Evolutionary conservation across 2,797 vertebrate species (phyloP), one percentile per base, ranked within the genome.

Genomic region (Clamator glandarius): DNA sequence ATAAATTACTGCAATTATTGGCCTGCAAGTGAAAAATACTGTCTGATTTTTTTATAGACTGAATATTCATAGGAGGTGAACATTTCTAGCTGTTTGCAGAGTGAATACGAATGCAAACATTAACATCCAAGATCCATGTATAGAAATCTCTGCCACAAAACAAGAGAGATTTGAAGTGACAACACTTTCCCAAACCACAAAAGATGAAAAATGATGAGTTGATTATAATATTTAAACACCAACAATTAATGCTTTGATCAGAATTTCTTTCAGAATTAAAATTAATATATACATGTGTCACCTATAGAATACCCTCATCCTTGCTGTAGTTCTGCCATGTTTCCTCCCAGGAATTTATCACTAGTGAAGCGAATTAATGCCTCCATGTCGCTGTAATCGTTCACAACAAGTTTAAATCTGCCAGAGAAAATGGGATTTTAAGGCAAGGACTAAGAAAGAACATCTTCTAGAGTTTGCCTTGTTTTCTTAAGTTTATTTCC

Each of bases 21-120:
- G 74, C 88, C 79, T 84, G 76, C 42, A 73, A 92, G 54, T 70
- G 64, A 84, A 89, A 94, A 93, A 93, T 83, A 6, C 46, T 89
- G n/a, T 70, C 81, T 91, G 67, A 84, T 67, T 81, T 83, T 95
- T 16, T 93, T 91, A 58, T 35, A 75, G 62, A 69, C 31, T 87
- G 90, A 95, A 95, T 96, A 97, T 97, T 96, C 91, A 94, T 91
- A 73, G 48, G 36, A 91, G 61, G 74, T 46, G 51, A 93, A 89
- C 1, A 3, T 87, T 76, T 88, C n/a, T 80, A 86, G 50, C 29
- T 92, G 46, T 61, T 88, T 93, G 80, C 79, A 84, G 63, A 42
- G 67, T 69, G 95, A 96, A 95, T 96, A 92, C 82, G 93, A 96
- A 96, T 93, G 79, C 54, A 84, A 92, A 68, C 39, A 87, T 96